phyloP scores from a whole-genome alignment of 2,113 vertebrate species.

The Leucosticte australis region DNA sequence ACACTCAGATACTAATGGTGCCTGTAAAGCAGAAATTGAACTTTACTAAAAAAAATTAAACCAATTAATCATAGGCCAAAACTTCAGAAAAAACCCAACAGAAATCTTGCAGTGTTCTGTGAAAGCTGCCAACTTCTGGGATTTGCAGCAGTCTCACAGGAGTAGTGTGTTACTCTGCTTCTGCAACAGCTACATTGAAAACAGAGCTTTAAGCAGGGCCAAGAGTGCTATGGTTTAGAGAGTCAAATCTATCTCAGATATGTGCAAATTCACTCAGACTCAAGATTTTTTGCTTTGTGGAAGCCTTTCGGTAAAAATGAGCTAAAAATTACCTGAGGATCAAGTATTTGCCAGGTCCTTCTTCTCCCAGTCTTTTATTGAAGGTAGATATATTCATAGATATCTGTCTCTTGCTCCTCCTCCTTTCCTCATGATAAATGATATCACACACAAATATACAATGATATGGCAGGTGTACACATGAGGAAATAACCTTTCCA shows the following conservation, averaged over 20 bases:
- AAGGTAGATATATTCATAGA: neutral
- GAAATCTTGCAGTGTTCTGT: neutral
- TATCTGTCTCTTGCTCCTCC: neutral
- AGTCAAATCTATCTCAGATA: neutral
- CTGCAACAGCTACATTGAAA: neutral
- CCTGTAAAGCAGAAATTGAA: constrained; percentile 50
- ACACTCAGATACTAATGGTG: constrained; percentile 44
- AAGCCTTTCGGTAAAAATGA: neutral
- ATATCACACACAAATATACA: neutral
- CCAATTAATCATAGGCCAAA: constrained; percentile 40
- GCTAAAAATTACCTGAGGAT: neutral
- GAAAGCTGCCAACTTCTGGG: neutral
- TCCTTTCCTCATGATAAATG: neutral
- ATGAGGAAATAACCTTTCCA: neutral
- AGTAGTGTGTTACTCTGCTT: neutral
- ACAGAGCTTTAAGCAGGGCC: neutral
- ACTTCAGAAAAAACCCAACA: neutral
- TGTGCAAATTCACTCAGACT: neutral
- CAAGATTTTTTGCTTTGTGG: neutral
- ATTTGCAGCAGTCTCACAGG: neutral
- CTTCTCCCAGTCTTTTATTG: neutral
- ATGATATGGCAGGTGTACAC: neutral
- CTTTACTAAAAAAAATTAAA: constrained; percentile 55
- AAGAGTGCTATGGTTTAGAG: neutral
- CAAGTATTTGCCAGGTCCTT: neutral